Evolutionary conservation across 2,797 vertebrate species (phyloP).

Genomic region (Gila robusta): DNA sequence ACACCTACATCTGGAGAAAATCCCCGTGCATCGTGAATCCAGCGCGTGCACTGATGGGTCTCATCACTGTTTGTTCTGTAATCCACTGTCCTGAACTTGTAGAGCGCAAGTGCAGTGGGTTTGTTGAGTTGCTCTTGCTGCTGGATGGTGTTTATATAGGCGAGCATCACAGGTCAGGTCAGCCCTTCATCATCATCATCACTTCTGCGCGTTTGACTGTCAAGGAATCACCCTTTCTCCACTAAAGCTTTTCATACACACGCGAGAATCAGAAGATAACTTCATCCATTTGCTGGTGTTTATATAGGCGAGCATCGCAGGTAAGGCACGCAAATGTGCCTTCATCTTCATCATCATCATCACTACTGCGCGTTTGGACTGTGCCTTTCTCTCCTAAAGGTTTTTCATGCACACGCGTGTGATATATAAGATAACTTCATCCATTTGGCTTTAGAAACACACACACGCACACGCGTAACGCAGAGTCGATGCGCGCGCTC

Average conservation of each 20-base stretch:
- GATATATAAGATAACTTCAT: neutral
- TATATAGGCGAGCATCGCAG: no score
- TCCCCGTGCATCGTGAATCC: neutral
- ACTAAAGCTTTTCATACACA: no score
- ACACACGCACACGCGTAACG: neutral
- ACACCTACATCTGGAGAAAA: conserved; percentile 2
- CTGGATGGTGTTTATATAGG: conserved; percentile 74
- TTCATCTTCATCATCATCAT: no score
- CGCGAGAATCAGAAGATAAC: no score
- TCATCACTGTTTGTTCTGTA: neutral
- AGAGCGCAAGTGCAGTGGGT: neutral
- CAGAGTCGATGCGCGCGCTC: neutral
- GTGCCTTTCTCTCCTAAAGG: neutral
- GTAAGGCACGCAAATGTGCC: no score
- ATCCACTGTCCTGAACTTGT: conserved; percentile 8
- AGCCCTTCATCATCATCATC: conserved; percentile 24
- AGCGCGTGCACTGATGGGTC: neutral
- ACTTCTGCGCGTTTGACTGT: neutral
- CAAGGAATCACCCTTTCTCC: neutral
- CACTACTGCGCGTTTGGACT: no score
- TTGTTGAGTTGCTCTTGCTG: conserved; percentile 50
- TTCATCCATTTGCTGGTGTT: no score
- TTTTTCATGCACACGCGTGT: neutral
- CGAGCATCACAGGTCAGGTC: conserved; percentile 26
- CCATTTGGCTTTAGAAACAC: neutral